phyloP scores from a whole-genome alignment of 2,113 vertebrate species.

The Octodon degus region DNA sequence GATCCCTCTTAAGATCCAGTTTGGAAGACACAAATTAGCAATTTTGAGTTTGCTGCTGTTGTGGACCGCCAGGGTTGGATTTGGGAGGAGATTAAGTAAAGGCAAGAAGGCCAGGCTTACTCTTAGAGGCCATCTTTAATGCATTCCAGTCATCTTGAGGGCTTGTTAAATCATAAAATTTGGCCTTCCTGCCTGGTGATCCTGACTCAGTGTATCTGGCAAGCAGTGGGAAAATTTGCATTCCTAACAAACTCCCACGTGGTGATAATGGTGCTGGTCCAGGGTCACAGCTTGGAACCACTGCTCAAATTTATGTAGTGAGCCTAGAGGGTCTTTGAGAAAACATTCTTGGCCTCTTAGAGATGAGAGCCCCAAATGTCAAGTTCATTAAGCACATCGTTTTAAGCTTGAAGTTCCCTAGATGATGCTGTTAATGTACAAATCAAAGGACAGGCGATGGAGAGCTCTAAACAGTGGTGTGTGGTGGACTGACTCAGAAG shows the following conservation, averaged over 20 bases:
- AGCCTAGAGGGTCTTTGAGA: neutral
- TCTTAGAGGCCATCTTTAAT: neutral
- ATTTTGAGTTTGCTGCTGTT: neutral
- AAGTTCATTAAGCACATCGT: constrained; percentile 80
- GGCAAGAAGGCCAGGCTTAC: neutral
- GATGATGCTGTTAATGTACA: constrained; percentile 67
- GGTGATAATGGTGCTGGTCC: neutral
- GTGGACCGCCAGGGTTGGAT: neutral
- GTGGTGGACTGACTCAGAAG: neutral
- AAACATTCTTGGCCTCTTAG: constrained; percentile 61
- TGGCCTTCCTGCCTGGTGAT: neutral
- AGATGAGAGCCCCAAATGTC: constrained; percentile 74
- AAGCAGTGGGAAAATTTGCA: neutral
- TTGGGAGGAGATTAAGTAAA: neutral
- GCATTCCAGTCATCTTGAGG: neutral
- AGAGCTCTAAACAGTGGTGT: constrained; percentile 20
- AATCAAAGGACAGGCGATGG: neutral
- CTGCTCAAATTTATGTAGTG: neutral
- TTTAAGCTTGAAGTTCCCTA: constrained; percentile 82
- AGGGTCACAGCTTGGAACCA: neutral
- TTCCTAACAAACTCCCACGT: neutral
- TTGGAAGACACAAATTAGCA: neutral
- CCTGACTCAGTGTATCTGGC: neutral
- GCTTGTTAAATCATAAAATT: neutral
- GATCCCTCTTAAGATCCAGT: neutral